Evolutionary conservation across 2,797 vertebrate genomes (phyloP), one percentile per base, ranked within the genome.

Genomic region (Pangasius djambal): DNA sequence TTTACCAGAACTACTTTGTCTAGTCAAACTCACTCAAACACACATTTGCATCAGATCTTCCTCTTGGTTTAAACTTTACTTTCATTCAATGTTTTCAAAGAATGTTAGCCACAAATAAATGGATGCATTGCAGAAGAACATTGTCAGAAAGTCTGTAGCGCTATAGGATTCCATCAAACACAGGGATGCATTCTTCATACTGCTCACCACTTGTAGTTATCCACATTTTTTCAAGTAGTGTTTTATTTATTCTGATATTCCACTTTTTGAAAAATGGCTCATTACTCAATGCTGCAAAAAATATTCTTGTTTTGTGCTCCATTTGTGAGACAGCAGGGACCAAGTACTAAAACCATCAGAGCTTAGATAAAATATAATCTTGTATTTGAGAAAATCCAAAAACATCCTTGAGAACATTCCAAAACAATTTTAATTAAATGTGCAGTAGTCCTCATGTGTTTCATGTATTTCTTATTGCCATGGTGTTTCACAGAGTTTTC

Each of bases 261-360:
- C 16, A 34, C 9, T 8, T 31, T 79, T 3, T 18, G n/a, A 34
- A 55, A 34, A 55, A 37, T 59, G n/a, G 4, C 18, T 81, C 18
- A 37, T 81, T 81, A 37, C 4, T 5, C 8, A 81, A 37, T 59
- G 16, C n/a, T 57, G n/a, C 78, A 81, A 81, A 81, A 81, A 37
- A 8, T 22, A 37, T 34, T 59, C 18, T 57, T 81, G 18, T 31
- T 40, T 48, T 48, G 48, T 48, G 48, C 48, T 48, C 20, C 10
- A 37, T 82, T 61, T 37, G 4, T 31, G 34, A 82, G 50, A 78
- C 25, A 78, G 20, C 55, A 61, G 79, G 79, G 79, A 82, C 79
- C 55, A 61, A 82, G 20, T 59, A 37, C 52, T 82, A 37, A 82
- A 82, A 44, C 44, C n/a, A 81, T 34, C n/a, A 52, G 12, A 77